Evolutionary conservation across 2,113 vertebrate genomes (phyloP), one percentile per base, ranked within the genome.

Genomic region (Balaeniceps rex): DNA sequence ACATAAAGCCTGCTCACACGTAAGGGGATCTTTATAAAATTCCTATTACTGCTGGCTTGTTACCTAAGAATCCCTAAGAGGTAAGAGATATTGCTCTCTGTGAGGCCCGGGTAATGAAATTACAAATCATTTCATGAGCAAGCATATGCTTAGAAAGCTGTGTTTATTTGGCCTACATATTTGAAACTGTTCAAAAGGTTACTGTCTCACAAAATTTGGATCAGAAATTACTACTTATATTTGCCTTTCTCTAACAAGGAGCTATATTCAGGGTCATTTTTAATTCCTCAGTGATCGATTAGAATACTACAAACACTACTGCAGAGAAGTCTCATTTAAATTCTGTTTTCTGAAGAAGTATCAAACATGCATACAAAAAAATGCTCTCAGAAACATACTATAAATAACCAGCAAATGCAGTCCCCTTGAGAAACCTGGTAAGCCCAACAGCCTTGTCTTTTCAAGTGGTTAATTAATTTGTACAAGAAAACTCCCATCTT

Each of bases 51-150:
- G 65, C 90, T 86, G 66, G 58, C 40, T 54, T 90, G 88, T 95
- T 95, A 88, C 95, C 82, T 91, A 93, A 96, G 92, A 97, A 94
- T 95, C 94, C 96, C 96, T 88, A 55, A 94, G 94, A 94, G 88
- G 76, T 88, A 94, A 42, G 72, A 91, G 82, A 90, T 19, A 88
- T 5, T 84, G 79, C 85, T 89, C 4, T 0, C 76, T 68, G 79
- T 74, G 87, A 95, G 91, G 63, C 84, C 86, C 0, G 0, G 58
- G 80, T 89, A 95, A 94, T 87, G 74, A 64, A 97, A 96, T 95
- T 91, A 94, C 91, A 96, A 92, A 96, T 79, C 87, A 72, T 78
- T 88, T 90, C 89, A 93, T 83, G 94, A 95, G 88, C 91, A 92
- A 91, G 80, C 92, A 87, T 49, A 72, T 75, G 79, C 80, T 96